These are phyloP conservation scores for Pelusios castaneus DNA, from an alignment of 2,113 vertebrate species.

Conservation along the genomic window DNA sequence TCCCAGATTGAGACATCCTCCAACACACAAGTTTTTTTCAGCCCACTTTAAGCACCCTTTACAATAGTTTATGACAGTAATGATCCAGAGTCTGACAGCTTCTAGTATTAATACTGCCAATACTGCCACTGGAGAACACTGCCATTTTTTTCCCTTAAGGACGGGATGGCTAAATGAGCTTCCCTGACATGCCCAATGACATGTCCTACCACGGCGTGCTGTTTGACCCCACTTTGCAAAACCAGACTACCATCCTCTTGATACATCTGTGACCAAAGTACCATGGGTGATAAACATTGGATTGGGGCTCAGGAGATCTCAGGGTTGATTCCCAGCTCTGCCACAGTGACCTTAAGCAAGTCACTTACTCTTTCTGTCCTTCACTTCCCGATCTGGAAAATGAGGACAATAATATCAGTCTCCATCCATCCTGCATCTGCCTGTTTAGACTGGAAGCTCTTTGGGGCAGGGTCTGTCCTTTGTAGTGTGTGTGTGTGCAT, in stretches of 20 bases:
- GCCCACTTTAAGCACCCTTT: background rate
- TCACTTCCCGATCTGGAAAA: background rate
- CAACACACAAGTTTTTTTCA: too few relatives aligned
- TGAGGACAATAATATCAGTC: background rate
- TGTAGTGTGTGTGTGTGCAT: background rate
- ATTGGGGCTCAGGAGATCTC: background rate
- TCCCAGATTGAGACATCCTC: background rate
- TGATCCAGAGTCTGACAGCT: background rate
- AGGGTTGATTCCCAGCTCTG: background rate
- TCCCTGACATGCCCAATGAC: background rate
- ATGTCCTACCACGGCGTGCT: background rate
- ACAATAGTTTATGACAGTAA: background rate
- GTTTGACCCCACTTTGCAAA: background rate
- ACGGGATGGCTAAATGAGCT: background rate
- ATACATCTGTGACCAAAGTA: background rate
- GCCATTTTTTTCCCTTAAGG: background rate
- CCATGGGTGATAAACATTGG: background rate
- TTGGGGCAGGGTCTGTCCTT: background rate
- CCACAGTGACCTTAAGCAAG: fast-evolving
- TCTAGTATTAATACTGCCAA: background rate
- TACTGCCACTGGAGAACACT: background rate
- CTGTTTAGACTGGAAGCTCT: background rate
- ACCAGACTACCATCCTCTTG: background rate
- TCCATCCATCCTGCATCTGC: background rate
- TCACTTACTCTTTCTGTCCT: background rate